These are phyloP conservation scores for Xylota sylvarum DNA, from an alignment of 2,888 invertebrate species.

Conservation along the genomic window DNA sequence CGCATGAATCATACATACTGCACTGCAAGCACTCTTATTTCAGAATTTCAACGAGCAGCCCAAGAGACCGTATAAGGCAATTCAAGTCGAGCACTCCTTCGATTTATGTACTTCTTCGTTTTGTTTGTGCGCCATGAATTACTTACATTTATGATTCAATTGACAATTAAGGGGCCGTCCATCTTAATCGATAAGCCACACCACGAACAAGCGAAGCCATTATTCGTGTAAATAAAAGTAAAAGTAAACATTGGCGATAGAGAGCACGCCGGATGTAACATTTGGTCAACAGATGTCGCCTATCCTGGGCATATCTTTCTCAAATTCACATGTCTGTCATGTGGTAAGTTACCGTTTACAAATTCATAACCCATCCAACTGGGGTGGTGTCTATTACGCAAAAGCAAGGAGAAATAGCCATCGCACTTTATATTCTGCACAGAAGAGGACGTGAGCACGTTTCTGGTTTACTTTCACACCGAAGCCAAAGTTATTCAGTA, in stretches of 20 bases:
- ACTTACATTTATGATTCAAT: constrained; percentile 38
- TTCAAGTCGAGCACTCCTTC: constrained; percentile 28
- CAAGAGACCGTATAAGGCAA: constrained; percentile 51
- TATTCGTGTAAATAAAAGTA: constrained; percentile 34
- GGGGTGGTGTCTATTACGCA: constrained; percentile 38
- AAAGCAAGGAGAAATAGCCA: constrained; percentile 23
- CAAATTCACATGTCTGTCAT: constrained; percentile 35
- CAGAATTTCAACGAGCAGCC: constrained; percentile 17
- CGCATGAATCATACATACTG: constrained; percentile 34
- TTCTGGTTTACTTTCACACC: constrained; percentile 60
- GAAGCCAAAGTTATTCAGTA: constrained; percentile 30
- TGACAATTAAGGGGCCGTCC: constrained; percentile 31
- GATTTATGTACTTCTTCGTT: neutral
- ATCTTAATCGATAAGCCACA: neutral
- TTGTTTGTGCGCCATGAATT: neutral
- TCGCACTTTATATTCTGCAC: constrained; percentile 57
- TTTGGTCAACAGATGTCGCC: constrained; percentile 60
- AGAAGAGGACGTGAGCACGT: constrained; percentile 19
- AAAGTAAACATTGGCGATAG: constrained; percentile 32
- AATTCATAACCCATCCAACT: constrained; percentile 44
- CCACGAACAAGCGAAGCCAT: constrained; percentile 9
- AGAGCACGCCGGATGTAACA: constrained; percentile 28
- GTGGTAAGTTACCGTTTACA: constrained; percentile 27
- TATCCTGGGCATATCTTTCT: neutral
- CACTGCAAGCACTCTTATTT: constrained; percentile 27